Evolutionary conservation across 2,113 vertebrate species (phyloP).

Genomic region (Loxodonta africana): DNA sequence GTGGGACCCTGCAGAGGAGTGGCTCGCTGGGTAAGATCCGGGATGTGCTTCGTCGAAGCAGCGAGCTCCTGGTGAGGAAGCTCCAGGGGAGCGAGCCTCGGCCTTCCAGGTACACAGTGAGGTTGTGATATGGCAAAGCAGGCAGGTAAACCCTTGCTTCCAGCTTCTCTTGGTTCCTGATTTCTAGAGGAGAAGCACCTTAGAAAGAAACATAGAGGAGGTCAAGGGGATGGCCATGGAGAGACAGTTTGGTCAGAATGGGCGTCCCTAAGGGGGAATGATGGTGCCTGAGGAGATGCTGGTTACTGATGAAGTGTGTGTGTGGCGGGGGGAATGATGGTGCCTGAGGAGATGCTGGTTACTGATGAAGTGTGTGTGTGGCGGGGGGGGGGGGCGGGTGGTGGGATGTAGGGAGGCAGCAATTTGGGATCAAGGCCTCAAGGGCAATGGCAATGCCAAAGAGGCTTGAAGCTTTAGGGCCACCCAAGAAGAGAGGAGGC

Average conservation of each 20-base stretch:
- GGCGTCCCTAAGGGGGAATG: neutral
- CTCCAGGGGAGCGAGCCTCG: slow-evolving; percentile 94
- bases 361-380: neutral
- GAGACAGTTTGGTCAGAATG: neutral
- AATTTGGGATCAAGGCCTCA: neutral
- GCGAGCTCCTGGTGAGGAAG: slow-evolving; percentile 97
- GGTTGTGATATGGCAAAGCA: neutral
- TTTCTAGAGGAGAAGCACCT: slow-evolving; percentile 25
- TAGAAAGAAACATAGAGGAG: neutral
- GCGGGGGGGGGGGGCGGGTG: too few species aligned
- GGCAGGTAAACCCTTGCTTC: neutral
- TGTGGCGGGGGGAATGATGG: neutral
- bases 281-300: neutral
- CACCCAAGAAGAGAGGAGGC: neutral
- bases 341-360: neutral
- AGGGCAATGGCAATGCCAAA: neutral
- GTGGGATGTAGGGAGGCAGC: neutral
- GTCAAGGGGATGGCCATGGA: neutral
- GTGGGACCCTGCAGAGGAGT: slow-evolving; percentile 94
- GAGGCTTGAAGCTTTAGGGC: neutral
- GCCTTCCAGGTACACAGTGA: slow-evolving; percentile 89
- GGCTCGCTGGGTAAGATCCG: slow-evolving; percentile 96
- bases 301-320: neutral
- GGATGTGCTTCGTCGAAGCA: slow-evolving; percentile 96
- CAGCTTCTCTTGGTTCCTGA: neutral